phyloP scores from a whole-genome alignment of 2,797 vertebrate genomes.

The Psittacula echo region DNA sequence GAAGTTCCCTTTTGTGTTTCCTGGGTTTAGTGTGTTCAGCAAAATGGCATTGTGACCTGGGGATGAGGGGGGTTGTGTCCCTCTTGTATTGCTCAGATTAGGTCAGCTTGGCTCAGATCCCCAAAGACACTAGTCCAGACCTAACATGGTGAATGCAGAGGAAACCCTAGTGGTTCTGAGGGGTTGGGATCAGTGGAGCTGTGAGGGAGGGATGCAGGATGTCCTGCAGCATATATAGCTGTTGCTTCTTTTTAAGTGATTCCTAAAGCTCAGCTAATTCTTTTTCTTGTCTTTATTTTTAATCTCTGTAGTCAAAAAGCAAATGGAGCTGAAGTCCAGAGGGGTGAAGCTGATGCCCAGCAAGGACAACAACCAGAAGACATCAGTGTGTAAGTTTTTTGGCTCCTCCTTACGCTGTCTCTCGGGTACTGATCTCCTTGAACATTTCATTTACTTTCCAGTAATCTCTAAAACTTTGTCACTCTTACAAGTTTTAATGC shows the following conservation, averaged over 20 bases:
- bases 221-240: accelerated
- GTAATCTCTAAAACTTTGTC: conserved; percentile 9
- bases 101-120: neutral
- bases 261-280: neutral
- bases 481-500: conserved; percentile 29
- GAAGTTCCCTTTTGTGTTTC: neutral
- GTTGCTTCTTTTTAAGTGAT: accelerated
- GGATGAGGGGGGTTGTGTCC: accelerated
- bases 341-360: conserved; percentile 98
- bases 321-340: conserved; percentile 96
- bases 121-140: neutral
- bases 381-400: conserved; percentile 94
- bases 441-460: conserved; percentile 51
- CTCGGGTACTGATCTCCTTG: conserved; percentile 15
- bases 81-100: accelerated
- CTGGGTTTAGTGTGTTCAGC: neutral
- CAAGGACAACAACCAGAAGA: conserved; percentile 98
- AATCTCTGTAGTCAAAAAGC: conserved; percentile 91
- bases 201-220: accelerated
- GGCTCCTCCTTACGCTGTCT: neutral
- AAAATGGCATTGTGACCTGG: too few relatives aligned
- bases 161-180: neutral
- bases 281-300: neutral
- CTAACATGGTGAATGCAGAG: accelerated
- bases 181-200: neutral